Percentiles rank a stretch among this genome's conserved stretches.
phyloP scores from a whole-genome alignment of 2,888 invertebrate genomes.

The Ichneumoninae sp. region DNA sequence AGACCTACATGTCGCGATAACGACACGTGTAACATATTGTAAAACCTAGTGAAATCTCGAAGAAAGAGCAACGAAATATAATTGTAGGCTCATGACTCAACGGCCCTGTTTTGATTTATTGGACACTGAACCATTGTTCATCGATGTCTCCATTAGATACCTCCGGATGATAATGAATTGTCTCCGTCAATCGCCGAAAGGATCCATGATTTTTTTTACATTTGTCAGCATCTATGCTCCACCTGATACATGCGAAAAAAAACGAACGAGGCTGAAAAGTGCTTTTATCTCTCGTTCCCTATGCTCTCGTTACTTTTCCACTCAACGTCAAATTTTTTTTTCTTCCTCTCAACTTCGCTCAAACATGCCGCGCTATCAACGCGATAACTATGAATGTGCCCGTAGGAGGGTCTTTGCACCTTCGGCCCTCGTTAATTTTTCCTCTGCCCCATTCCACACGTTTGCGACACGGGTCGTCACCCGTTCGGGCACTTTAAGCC shows the following conservation, averaged over 20 bases:
- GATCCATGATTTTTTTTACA: not conserved
- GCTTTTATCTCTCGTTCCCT: conserved; percentile 18
- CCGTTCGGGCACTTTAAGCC: conserved; percentile 48
- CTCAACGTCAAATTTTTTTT: not conserved
- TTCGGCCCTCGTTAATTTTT: conserved; percentile 34
- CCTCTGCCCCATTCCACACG: not conserved
- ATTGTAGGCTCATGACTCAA: too few species aligned
- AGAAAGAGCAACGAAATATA: too few species aligned
- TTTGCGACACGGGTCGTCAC: conserved; percentile 6
- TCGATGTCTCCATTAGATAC: too few species aligned
- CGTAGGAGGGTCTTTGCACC: conserved; percentile 15
- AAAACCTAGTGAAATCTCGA: too few species aligned
- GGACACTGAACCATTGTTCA: too few species aligned
- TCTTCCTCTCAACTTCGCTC: not conserved
- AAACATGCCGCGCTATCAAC: conserved; percentile 24
- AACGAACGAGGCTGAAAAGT: conserved; percentile 18
- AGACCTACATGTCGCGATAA: too few species aligned
- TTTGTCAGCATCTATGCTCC: conserved; percentile 22
- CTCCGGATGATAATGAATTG: too few species aligned
- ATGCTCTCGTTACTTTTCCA: not conserved
- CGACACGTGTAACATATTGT: too few species aligned
- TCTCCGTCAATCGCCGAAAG: too few species aligned
- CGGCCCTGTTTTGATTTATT: too few species aligned
- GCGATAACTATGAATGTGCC: conserved; percentile 14
- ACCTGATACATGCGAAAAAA: not conserved